Evolutionary conservation across 2,113 vertebrate genomes (phyloP).

Genomic region (Mustelus asterias): DNA sequence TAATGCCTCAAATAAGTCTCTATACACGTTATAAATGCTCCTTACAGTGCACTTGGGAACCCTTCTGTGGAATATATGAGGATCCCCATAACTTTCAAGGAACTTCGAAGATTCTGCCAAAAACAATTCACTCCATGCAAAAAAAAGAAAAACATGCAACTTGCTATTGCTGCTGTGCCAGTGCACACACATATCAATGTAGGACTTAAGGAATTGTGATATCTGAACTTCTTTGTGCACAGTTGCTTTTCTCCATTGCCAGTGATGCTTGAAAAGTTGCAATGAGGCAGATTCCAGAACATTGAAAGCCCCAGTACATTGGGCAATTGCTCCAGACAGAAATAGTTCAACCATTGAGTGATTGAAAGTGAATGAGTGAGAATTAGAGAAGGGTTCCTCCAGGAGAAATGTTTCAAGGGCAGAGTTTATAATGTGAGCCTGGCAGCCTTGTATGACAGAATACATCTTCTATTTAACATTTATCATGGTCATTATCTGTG

Average conservation of each 20-base stretch:
- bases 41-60: neutral
- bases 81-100: neutral
- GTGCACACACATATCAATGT: neutral
- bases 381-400: neutral
- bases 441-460: neutral
- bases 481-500: constrained; percentile 20
- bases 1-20: neutral
- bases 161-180: neutral
- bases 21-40: neutral
- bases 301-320: neutral
- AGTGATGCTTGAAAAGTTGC: neutral
- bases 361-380: no score
- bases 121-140: neutral
- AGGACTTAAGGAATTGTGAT: neutral
- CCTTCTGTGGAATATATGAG: neutral
- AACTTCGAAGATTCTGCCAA: neutral
- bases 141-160: neutral
- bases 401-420: neutral
- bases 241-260: neutral
- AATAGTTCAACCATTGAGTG: neutral
- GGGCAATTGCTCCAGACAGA: neutral
- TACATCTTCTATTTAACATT: constrained; percentile 18
- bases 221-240: neutral
- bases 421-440: neutral
- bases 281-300: neutral